Evolutionary conservation across 2,888 invertebrate genomes (phyloP).

Genomic region (Acronicta leporina): DNA sequence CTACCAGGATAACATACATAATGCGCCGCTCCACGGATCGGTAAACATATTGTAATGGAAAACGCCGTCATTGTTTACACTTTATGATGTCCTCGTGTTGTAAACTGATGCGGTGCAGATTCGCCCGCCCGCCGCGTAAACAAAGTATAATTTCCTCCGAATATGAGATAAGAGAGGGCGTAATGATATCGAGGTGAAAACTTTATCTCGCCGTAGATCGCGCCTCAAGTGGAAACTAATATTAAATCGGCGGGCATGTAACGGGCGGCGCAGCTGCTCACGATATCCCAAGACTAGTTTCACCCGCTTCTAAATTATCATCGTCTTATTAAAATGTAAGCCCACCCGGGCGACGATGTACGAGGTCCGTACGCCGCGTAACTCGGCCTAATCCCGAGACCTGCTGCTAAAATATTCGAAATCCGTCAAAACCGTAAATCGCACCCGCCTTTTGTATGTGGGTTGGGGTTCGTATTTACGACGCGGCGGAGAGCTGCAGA

Average conservation of each 20-base stretch:
- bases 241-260: conserved; percentile 53
- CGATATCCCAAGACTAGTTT: conserved; percentile 58
- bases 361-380: conserved; percentile 65
- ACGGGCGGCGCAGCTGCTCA: conserved; percentile 54
- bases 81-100: conserved; percentile 87
- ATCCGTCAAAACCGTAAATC: conserved; percentile 88
- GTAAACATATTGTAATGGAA: conserved; percentile 90
- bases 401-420: conserved; percentile 82
- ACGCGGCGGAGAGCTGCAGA: conserved; percentile 80
- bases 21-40: conserved; percentile 87
- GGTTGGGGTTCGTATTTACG: conserved; percentile 79
- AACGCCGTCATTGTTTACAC: conserved; percentile 88
- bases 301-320: conserved; percentile 67
- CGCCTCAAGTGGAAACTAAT: conserved; percentile 47
- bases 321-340: conserved; percentile 73
- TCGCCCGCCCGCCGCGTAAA: conserved; percentile 64
- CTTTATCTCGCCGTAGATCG: conserved; percentile 55
- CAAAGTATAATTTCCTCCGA: conserved; percentile 63
- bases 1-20: conserved; percentile 88
- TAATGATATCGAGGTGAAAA: conserved; percentile 39
- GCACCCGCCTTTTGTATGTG: conserved; percentile 82
- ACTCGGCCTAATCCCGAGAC: conserved; percentile 73
- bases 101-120: conserved; percentile 80
- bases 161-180: conserved; percentile 51
- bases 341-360: conserved; percentile 58